Percentiles rank a stretch among this genome's conserved stretches.
These are phyloP conservation scores for Sinocyclocheilus grahami DNA, from an alignment of 2,113 vertebrate genomes.

Conservation along the genomic window DNA sequence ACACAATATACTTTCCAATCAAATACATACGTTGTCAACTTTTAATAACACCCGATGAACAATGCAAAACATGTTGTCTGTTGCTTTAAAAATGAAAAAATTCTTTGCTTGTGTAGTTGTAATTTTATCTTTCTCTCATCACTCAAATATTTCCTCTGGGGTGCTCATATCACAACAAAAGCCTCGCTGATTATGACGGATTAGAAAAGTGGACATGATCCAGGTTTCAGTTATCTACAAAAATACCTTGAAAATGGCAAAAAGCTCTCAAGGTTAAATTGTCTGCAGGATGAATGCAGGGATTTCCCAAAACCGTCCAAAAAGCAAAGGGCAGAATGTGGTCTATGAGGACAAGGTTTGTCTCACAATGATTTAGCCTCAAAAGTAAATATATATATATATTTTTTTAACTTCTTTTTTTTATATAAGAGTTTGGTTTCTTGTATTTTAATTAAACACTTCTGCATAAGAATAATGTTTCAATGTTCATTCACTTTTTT, in stretches of 20 bases:
- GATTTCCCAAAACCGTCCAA: slow-evolving; percentile 19
- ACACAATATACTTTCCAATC: neutral
- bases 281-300: neutral
- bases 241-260: slow-evolving; percentile 4
- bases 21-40: slow-evolving; percentile 1
- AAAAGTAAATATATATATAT: neutral
- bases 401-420: neutral
- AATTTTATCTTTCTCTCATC: slow-evolving; percentile 5
- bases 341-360: neutral
- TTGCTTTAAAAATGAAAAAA: neutral
- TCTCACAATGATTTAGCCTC: neutral
- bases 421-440: neutral
- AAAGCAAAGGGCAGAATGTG: neutral
- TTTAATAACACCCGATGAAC: neutral
- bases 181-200: slow-evolving; percentile 8
- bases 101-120: neutral
- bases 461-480: neutral
- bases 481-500: neutral
- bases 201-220: slow-evolving; percentile 6
- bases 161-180: neutral
- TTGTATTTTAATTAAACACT: neutral
- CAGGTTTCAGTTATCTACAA: slow-evolving; percentile 16
- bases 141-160: neutral
- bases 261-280: slow-evolving; percentile 29
- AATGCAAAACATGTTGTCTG: neutral